Percentiles rank a stretch among this genome's conserved stretches.
phyloP scores from a whole-genome alignment of 2,113 vertebrate species.

The Spea bombifrons region DNA sequence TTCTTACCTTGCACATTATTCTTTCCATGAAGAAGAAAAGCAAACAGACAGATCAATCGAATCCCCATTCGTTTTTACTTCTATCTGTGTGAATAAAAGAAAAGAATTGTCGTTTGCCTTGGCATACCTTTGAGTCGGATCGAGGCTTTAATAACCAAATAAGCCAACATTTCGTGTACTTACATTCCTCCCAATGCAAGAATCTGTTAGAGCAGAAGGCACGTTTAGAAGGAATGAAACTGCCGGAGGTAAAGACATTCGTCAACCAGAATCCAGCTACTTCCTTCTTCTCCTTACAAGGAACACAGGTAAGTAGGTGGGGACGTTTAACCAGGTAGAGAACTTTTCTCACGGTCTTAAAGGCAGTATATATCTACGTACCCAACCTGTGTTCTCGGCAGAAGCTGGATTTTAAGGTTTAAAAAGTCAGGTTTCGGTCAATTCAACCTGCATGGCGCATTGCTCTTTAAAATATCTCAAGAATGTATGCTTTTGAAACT shows the following conservation, averaged over 20 bases:
- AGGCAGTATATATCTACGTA: slow-evolving; percentile 49
- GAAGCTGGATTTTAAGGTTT: neutral
- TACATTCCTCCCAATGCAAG: neutral
- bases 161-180: neutral
- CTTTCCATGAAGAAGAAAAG: slow-evolving; percentile 83
- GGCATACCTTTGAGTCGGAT: neutral
- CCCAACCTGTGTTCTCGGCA: slow-evolving; percentile 1
- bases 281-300: slow-evolving; percentile 89
- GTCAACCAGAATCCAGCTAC: slow-evolving; percentile 56
- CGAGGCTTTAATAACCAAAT: neutral
- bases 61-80: slow-evolving; percentile 94
- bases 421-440: slow-evolving; percentile 11
- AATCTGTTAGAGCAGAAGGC: neutral
- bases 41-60: slow-evolving; percentile 80
- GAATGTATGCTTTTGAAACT: slow-evolving; percentile 1
- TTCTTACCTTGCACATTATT: slow-evolving; percentile 84
- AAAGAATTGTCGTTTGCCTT: neutral
- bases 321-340: slow-evolving; percentile 63
- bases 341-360: slow-evolving; percentile 56
- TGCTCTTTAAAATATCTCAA: neutral
- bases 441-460: neutral
- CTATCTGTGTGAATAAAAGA: slow-evolving; percentile 62
- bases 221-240: slow-evolving; percentile 11
- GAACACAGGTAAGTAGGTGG: slow-evolving; percentile 74
- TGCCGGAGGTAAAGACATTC: slow-evolving; percentile 2